Percentiles rank a stretch among this genome's conserved stretches.
phyloP scores from a whole-genome alignment of 2,888 invertebrate genomes.

The Panopea generosa region DNA sequence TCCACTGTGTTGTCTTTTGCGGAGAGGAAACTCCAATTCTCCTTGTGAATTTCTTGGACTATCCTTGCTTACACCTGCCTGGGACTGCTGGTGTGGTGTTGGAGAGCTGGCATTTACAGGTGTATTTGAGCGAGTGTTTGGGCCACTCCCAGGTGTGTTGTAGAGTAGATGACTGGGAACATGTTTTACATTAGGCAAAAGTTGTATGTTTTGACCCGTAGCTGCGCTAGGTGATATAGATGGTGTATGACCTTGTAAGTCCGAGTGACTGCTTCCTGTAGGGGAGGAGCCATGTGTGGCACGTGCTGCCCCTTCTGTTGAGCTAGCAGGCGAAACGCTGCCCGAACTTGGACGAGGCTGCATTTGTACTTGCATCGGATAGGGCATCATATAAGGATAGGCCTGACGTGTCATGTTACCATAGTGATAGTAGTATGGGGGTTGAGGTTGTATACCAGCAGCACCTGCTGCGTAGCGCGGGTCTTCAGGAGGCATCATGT shows the following conservation, averaged over 20 bases:
- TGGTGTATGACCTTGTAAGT: conserved; percentile 1
- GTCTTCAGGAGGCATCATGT: conserved; percentile 49
- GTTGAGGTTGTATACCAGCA: conserved; percentile 25
- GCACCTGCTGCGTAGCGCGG: conserved; percentile 29
- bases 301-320: conserved; percentile 44
- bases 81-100: conserved; percentile 28
- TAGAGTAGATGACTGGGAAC: conserved; percentile 74
- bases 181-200: conserved; percentile 81
- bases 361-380: conserved; percentile 46
- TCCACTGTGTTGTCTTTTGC: conserved; percentile 57
- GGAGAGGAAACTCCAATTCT: conserved; percentile 47
- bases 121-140: conserved; percentile 67
- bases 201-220: conserved; percentile 70
- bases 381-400: conserved; percentile 38
- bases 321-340: conserved; percentile 55
- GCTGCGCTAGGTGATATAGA: conserved; percentile 63
- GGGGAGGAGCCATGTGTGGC: conserved; percentile 49
- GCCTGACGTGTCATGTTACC: conserved; percentile 33
- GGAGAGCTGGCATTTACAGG: conserved; percentile 65
- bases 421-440: conserved; percentile 58
- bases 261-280: conserved; percentile 43
- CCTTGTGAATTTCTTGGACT: conserved; percentile 36
- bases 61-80: conserved; percentile 43
- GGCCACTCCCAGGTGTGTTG: conserved; percentile 59
- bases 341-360: conserved; percentile 58